Evolutionary conservation across 1,140 invertebrate species (phyloP).

Genomic region (Bombus consobrinus): DNA sequence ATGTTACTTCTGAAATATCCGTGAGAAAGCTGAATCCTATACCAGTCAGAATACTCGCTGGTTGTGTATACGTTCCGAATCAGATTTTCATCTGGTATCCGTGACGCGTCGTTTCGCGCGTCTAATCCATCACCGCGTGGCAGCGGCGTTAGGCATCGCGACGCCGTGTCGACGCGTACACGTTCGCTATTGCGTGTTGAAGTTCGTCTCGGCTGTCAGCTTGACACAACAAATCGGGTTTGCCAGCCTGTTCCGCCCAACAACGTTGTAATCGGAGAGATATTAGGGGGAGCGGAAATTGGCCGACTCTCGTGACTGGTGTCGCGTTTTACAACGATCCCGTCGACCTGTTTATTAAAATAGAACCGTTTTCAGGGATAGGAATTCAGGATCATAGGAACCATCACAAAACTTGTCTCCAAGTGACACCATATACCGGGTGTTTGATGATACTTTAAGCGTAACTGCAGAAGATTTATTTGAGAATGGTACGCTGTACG

Average conservation of each 20-base stretch:
- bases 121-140: slow-evolving; percentile 69
- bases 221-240: slow-evolving; percentile 60
- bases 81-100: slow-evolving; percentile 64
- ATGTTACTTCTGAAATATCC: no score
- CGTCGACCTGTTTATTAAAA: slow-evolving; percentile 9
- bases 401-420: background rate
- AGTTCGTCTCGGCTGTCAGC: slow-evolving; percentile 64
- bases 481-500: no score
- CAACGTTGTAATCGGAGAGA: slow-evolving; percentile 43
- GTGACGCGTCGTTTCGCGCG: slow-evolving; percentile 66
- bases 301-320: background rate
- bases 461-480: no score
- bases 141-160: slow-evolving; percentile 59
- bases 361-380: background rate
- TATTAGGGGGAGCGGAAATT: slow-evolving; percentile 21
- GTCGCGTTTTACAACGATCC: slow-evolving; percentile 8
- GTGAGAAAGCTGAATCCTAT: no score
- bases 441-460: background rate
- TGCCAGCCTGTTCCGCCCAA: slow-evolving; percentile 3
- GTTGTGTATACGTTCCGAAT: slow-evolving; percentile 35
- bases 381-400: background rate
- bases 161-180: slow-evolving; percentile 59
- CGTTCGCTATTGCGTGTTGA: slow-evolving; percentile 65
- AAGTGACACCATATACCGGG: no score
- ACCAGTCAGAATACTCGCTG: no score